phyloP scores from a whole-genome alignment of 2,888 invertebrate genomes.

The Esperia sulphurella region DNA sequence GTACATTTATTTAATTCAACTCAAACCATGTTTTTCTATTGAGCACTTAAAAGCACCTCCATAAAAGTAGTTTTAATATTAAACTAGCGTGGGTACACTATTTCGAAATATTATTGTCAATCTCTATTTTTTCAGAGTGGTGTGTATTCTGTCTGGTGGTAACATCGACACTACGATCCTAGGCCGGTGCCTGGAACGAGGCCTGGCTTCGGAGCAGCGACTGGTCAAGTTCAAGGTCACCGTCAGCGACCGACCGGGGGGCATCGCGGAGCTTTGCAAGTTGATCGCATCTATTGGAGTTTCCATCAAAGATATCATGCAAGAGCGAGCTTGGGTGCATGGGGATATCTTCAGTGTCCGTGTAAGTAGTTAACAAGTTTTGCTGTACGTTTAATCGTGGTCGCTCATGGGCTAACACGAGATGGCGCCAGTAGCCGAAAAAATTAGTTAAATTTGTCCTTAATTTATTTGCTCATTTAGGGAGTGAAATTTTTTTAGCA shows the following conservation, averaged over 20 bases:
- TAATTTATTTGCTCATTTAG: too few relatives aligned
- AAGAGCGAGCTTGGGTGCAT: constrained; percentile 96
- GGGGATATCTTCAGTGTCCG: constrained; percentile 88
- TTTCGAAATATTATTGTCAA: too few relatives aligned
- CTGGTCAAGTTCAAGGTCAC: constrained; percentile 80
- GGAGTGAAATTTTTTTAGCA: too few relatives aligned
- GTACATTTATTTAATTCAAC: too few relatives aligned
- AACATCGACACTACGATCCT: constrained; percentile 96
- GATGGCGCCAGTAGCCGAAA: too few relatives aligned
- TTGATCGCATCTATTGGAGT: constrained; percentile 88
- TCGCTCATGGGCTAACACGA: too few relatives aligned
- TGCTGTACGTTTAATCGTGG: too few relatives aligned
- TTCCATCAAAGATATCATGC: constrained; percentile 96
- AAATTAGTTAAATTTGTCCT: too few relatives aligned
- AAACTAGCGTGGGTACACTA: too few relatives aligned
- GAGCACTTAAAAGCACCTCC: too few relatives aligned
- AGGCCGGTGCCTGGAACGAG: constrained; percentile 92
- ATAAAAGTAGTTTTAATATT: too few relatives aligned
- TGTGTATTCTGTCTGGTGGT: constrained; percentile 90
- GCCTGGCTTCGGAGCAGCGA: constrained; percentile 91
- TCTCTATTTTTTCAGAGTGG: constrained; percentile 83
- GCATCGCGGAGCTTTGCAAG: constrained; percentile 90
- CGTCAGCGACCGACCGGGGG: constrained; percentile 92
- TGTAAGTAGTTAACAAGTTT: constrained; percentile 40
- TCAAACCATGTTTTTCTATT: too few relatives aligned